Base-by-base conservation (phyloP, 2,888 invertebrate species). In the Drosophila birchii region DNA sequence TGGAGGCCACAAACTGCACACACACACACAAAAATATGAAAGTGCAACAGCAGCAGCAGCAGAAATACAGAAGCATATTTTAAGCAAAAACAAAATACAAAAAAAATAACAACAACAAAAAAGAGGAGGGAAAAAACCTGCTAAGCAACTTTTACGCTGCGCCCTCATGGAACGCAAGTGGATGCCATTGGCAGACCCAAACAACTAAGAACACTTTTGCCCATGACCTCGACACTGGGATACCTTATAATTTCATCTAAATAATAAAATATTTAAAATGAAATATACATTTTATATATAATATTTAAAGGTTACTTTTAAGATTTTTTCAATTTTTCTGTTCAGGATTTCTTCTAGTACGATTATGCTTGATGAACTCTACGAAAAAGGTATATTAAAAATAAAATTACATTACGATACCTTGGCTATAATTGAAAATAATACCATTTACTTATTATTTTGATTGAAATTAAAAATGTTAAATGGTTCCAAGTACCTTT, bases 81-180 rank as follows among this genome's bases (percentile, higher is more conserved):
- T 61, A 47, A 51, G 29, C 34, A 38, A 26, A 53, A 29, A 38
- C 34, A 54, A 54, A 56, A 44, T 29, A 38, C 20, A 45, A 34
- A 41, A 18, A 29, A 29, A 29, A 20, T 11, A 41, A 18, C 18
- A 41, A 5, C 32, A 18, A 41, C 9, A 29, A 41, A 60, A 29
- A 18, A 45, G 16, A 18, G 34, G 16, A 51, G 20, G 20, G 14
- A 49, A 62, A 56, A 88, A 84, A 86, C 78, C 76, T 70, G 87
- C 74, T 67, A 20, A 81, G 72, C 87, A 84, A 84, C 84, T 84
- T 84, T 84, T 88, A 88, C 87, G 73, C 66, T 64, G 71, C 53
- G 55, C 60, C 64, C 56, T 76, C 59, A 71, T 80, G 79, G 86
- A 83, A 78, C 80, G 58, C 84, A 73, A 79, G 79, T 88, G 82